These are phyloP conservation scores for Platysternon megacephalum DNA, from an alignment of 2,113 vertebrate genomes.

Conservation along the genomic window DNA sequence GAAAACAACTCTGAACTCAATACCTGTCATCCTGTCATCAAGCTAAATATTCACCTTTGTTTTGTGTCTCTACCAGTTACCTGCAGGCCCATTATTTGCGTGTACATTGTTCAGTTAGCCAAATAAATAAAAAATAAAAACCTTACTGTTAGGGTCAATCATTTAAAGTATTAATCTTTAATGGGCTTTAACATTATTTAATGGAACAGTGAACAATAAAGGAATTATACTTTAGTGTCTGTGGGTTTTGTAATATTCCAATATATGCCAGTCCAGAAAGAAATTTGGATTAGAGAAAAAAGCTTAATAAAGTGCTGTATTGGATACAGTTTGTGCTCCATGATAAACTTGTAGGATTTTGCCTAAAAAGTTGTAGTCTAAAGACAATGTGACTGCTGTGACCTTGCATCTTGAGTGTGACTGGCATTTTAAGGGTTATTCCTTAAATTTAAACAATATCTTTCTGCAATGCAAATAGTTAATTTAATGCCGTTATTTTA, in stretches of 20 bases:
- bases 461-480: neutral
- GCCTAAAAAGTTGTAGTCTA: neutral
- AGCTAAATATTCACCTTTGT: slow-evolving; percentile 30
- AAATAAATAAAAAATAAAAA: neutral
- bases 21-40: slow-evolving; percentile 18
- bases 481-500: neutral
- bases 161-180: neutral
- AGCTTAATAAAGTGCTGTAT: neutral
- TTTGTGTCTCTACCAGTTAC: slow-evolving; percentile 39
- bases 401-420: neutral
- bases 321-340: neutral
- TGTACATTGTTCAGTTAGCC: slow-evolving; percentile 39
- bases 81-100: slow-evolving; percentile 42
- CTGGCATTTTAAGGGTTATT: neutral
- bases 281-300: neutral
- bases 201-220: neutral
- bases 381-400: neutral
- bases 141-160: neutral
- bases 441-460: neutral
- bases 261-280: neutral
- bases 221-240: neutral
- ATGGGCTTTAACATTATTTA: neutral
- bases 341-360: neutral
- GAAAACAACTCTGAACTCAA: slow-evolving; percentile 22
- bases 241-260: neutral